Evolutionary conservation across 2,113 vertebrate species (phyloP).

Genomic region (Brevimyrus niger): DNA sequence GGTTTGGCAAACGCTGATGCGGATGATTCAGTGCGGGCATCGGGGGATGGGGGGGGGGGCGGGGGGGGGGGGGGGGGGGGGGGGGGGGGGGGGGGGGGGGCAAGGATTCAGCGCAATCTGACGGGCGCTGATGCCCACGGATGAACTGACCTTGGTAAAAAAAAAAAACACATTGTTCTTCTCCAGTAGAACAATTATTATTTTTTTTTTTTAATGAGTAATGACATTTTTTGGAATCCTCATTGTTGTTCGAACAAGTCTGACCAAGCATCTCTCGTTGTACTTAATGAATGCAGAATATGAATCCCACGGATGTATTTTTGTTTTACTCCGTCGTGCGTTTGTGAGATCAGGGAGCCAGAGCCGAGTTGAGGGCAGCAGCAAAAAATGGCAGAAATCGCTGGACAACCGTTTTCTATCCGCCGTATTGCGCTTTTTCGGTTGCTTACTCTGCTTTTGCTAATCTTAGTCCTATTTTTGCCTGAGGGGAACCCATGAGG

Average conservation of each 20-base stretch:
- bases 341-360: not conserved
- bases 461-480: slow-evolving; percentile 1
- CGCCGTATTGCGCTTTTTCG: not conserved
- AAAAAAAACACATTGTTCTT: not conserved
- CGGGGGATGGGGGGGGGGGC: not conserved
- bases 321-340: not conserved
- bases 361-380: not conserved
- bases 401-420: not conserved
- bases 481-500: not conserved
- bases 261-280: not conserved
- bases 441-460: not conserved
- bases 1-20: not conserved
- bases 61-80: too few species aligned
- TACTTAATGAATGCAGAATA: not conserved
- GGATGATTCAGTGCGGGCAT: not conserved
- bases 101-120: not conserved
- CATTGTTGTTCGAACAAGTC: not conserved
- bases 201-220: not conserved
- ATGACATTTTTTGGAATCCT: not conserved
- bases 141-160: not conserved
- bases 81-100: too few species aligned
- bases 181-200: not conserved
- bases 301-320: not conserved
- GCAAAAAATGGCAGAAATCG: not conserved
- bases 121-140: not conserved